Evolutionary conservation across 2,113 vertebrate species (phyloP), one percentile per base, ranked within the genome.

Genomic region (Bubo scandiacus): DNA sequence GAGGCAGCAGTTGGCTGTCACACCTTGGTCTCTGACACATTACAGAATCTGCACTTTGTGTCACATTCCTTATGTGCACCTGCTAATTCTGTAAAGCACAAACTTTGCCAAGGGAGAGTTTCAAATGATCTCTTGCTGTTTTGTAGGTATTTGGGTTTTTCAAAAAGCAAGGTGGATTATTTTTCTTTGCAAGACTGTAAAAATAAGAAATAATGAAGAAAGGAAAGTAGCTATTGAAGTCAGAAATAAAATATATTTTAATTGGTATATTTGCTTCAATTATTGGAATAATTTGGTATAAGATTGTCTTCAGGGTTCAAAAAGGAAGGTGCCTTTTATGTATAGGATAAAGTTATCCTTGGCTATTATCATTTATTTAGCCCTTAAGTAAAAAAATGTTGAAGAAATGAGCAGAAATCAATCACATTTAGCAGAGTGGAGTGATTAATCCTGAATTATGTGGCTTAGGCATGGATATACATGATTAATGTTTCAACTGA

Each of bases 1-100:
- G 49, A 73, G 83, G 75, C 73, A 91, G 82, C 42, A 14, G 68
- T 58, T 55, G 68, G 47, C 72, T 81, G n/a, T 36, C 93, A 78
- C 22, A 45, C 45, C 20, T 71, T 0, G 1, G 17, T 52, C 94
- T 38, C 54, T 8, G 3, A 55, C 65, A 61, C 1, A 0, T 63
- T 38, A 68, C 20, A n/a, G 45, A 67, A 30, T 49, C 62, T 36
- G 49, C 4, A 4, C 55, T 70, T 27, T 14, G 49, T 47, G 71
- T 86, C 47, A 25, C 54, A 4, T 42, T 38, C 34, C 6, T 84
- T 74, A 58, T 4, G 0, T 19, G 43, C 55, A 45, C 71, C 79
- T 96, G 94, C 72, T 72, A 79, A 3, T 43, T 81, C 66, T 59
- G 47, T 47, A 29, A 65, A 87, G 62, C 18, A 74, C 45, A 72